A percentile compares a stretch with the other conserved stretches of the same genome.
phyloP scores from a whole-genome alignment of 2,797 vertebrate species.

The Paramormyrops hopkinsi region DNA sequence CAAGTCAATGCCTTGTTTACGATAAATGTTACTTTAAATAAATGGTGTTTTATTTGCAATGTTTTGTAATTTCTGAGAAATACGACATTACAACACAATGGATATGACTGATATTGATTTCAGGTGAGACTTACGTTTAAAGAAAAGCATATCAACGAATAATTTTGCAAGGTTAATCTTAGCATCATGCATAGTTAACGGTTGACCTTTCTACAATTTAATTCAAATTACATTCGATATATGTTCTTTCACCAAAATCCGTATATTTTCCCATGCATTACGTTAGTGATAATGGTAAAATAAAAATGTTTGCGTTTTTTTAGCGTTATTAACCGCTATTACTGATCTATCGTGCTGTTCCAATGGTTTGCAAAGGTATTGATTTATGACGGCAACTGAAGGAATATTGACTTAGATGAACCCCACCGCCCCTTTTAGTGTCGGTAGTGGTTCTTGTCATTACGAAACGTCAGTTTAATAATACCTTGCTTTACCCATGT shows the following conservation, averaged over 20 bases:
- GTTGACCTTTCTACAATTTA: background rate
- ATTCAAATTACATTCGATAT: background rate
- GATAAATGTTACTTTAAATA: background rate
- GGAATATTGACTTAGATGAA: background rate
- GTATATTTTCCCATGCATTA: background rate
- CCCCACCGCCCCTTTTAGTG: background rate
- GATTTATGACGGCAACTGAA: background rate
- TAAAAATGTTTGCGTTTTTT: background rate
- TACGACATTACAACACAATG: background rate
- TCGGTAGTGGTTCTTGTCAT: background rate
- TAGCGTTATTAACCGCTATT: background rate
- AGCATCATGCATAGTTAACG: background rate
- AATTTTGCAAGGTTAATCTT: background rate
- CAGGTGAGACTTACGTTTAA: background rate
- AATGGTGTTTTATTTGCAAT: background rate
- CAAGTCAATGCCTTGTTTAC: background rate
- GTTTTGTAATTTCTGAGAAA: background rate
- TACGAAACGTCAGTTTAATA: background rate
- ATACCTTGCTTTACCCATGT: background rate
- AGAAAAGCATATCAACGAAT: background rate
- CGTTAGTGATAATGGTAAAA: background rate
- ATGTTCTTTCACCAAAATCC: background rate
- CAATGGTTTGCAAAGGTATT: background rate
- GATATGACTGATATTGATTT: background rate
- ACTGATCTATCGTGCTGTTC: background rate